Evolutionary conservation across 2,113 vertebrate species (phyloP), one percentile per base, ranked within the genome.

Genomic region (Cariama cristata): DNA sequence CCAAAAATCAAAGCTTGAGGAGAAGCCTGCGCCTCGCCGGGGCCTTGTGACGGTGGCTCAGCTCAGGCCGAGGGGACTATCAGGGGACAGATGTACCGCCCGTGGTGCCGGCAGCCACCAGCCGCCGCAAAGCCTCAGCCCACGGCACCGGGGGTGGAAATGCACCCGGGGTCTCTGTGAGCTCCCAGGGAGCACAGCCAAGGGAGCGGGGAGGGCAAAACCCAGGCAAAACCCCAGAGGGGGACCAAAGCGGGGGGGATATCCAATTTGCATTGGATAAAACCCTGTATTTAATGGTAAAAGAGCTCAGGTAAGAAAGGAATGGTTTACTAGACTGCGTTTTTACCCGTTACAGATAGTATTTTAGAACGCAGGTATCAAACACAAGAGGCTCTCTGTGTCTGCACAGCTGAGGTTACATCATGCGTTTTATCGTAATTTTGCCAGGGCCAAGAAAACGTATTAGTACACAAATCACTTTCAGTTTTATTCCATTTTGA

Each of bases 401-500:
- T 53, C 85, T 38, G 13, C 27, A 50, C 3, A 8, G 72, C 66
- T 62, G 76, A 38, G 84, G 56, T 75, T 92, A 52, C 45, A 52
- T 81, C 90, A 71, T 8, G 52, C 33, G 84, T 32, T 56, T 69
- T 11, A 35, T 28, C 49, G 72, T 19, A 69, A 86, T 84, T 91
- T 74, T 38, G 55, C 64, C 82, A 86, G 67, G 67, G 74, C 88
- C 79, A 72, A 67, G 76, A 24, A 80, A 77, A 80, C 35, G 18
- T 84, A 67, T 75, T 32, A 84, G 40, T 79, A 92, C 85, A 92
- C 75, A 90, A 95, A 95, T 87, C 88, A 60, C 91, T 89, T 93
- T 56, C 86, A 59, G 64, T 94, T 91, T 96, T 87, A 88, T 42
- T 72, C 80, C 86, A 16, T 83, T 94, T 80, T 89, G 95, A 89